A percentile compares a stretch with the other conserved stretches of the same genome.
phyloP scores from a whole-genome alignment of 2,888 invertebrate genomes.

The Cheilosia impressa region DNA sequence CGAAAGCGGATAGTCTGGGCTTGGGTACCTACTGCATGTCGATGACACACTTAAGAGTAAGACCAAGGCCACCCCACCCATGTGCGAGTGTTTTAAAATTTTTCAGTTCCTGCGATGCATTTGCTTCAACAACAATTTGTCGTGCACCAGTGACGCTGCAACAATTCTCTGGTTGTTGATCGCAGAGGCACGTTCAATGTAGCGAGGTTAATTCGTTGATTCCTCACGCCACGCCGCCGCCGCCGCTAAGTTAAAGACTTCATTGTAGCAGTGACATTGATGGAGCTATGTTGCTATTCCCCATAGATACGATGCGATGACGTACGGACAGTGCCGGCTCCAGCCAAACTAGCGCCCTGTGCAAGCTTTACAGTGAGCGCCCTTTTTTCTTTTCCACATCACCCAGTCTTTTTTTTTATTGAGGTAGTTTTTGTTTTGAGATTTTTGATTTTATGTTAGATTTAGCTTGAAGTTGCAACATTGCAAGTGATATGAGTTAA shows the following conservation, averaged over 20 bases:
- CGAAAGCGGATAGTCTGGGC: slow-evolving; percentile 32
- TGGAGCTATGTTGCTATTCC: slow-evolving; percentile 16
- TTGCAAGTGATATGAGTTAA: too few relatives aligned
- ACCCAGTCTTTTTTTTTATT: too few relatives aligned
- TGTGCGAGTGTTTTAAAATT: slow-evolving; percentile 17
- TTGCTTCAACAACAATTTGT: slow-evolving; percentile 2
- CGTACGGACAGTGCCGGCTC: too few relatives aligned
- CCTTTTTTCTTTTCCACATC: too few relatives aligned
- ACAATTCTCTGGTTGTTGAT: slow-evolving; percentile 11
- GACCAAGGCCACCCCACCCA: slow-evolving; percentile 46
- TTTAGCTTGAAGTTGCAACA: too few relatives aligned
- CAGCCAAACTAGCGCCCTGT: too few relatives aligned
- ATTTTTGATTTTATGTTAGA: too few relatives aligned
- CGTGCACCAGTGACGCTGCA: slow-evolving; percentile 11
- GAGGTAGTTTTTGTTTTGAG: too few relatives aligned
- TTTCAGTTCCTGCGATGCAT: slow-evolving; percentile 26
- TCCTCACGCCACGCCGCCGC: background rate
- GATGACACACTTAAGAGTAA: slow-evolving; percentile 24
- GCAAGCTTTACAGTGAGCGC: too few relatives aligned
- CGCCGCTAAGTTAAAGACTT: slow-evolving; percentile 16
- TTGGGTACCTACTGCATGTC: background rate
- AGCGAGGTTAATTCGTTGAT: slow-evolving; percentile 4
- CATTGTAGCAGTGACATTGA: slow-evolving; percentile 23
- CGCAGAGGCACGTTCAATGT: slow-evolving; percentile 9
- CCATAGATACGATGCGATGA: slow-evolving; percentile 14